These are phyloP conservation scores for Ceyx cyanopectus DNA, from an alignment of 2,113 vertebrate genomes.

Conservation along the genomic window DNA sequence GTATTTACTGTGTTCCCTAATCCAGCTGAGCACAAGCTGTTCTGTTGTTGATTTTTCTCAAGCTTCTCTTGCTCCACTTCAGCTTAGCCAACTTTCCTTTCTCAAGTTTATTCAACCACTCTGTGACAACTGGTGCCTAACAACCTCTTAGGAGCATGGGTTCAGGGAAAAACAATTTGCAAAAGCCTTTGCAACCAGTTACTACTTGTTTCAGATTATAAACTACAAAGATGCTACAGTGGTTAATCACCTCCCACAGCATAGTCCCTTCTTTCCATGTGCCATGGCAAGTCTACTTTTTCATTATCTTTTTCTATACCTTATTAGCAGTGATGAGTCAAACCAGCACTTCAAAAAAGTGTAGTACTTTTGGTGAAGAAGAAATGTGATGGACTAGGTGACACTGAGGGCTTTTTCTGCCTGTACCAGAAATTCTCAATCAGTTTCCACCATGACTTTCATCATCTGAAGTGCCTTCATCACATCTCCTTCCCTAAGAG, in stretches of 20 bases:
- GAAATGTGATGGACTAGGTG: neutral
- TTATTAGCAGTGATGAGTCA: neutral
- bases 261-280: neutral
- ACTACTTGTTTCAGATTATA: neutral
- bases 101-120: neutral
- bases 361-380: neutral
- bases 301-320: neutral
- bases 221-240: neutral
- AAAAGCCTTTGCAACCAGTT: neutral
- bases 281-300: neutral
- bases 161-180: neutral
- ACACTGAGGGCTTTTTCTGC: neutral
- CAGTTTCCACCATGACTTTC: neutral
- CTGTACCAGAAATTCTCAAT: neutral
- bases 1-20: neutral
- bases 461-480: slow-evolving; percentile 10
- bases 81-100: neutral
- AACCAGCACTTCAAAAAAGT: neutral
- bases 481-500: neutral
- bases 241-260: neutral
- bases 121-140: neutral
- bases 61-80: neutral
- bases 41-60: neutral
- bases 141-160: neutral
- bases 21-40: neutral